Evolutionary conservation across 2,113 vertebrate genomes (phyloP).

Genomic region (Equus przewalskii): DNA sequence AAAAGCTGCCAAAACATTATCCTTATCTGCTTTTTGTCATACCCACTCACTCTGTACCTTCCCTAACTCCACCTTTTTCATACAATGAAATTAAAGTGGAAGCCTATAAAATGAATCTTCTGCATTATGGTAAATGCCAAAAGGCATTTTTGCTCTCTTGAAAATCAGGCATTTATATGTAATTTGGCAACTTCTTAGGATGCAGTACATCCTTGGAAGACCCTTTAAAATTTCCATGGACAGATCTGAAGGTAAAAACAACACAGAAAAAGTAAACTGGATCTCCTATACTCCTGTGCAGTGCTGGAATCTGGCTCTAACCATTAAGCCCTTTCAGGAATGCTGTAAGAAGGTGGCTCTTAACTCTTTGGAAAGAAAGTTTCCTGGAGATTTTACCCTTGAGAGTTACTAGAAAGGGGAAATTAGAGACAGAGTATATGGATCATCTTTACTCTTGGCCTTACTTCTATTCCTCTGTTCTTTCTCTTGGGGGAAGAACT

Average conservation of each 20-base stretch:
- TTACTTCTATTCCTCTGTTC: background rate
- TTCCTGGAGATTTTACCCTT: background rate
- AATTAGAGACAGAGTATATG: background rate
- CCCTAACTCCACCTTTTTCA: conserved; percentile 45
- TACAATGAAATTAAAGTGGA: conserved; percentile 62
- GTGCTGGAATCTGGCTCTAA: background rate
- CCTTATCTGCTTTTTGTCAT: background rate
- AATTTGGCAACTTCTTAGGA: conserved; percentile 47
- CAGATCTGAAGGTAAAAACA: conserved; percentile 52
- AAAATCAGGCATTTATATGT: conserved; percentile 35
- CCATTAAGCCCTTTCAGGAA: background rate
- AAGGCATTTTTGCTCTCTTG: background rate
- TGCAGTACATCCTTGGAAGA: background rate
- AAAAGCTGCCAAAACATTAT: conserved; percentile 62
- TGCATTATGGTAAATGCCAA: background rate
- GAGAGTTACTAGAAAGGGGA: conserved; percentile 27
- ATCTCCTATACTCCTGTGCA: background rate
- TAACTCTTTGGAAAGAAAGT: conserved; percentile 34
- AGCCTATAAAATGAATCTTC: background rate
- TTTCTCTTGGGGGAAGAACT: conserved; percentile 33
- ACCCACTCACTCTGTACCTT: background rate
- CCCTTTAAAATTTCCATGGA: background rate
- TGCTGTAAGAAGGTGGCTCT: background rate
- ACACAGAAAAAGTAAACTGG: conserved; percentile 28
- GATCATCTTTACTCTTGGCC: conserved; percentile 23